Evolutionary conservation across 2,888 invertebrate genomes (phyloP), one percentile per base, ranked within the genome.

Genomic region (Lutraria lutraria): DNA sequence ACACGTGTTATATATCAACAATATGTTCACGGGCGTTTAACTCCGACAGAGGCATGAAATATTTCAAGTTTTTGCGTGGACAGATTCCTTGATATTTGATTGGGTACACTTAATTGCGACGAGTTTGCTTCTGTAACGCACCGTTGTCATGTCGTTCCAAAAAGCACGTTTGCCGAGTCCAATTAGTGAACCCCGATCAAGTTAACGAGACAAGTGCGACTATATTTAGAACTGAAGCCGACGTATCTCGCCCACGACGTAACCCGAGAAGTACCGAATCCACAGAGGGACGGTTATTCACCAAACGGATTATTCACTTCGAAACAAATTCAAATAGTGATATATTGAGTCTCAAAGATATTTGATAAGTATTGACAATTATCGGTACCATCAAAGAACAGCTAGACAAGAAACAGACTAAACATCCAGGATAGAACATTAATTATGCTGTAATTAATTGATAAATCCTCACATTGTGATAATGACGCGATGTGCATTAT

Each of bases 371-470:
- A 43, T 80, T 80, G 81, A 81, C 76, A 31, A n/a, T 54, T n/a
- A 76, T 84, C 72, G 53, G 43, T 15, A 88, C 54, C 88, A 90
- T 90, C 90, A 90, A 90, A 90, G 90, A 81, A 76, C 43, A 13
- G 25, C 53, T 34, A 76, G 54, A 81, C 81, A 82, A 6, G 60
- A 81, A 84, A 54, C 87, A 90, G 90, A 90, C 90, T 90, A 90
- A 90, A 90, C 90, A 90, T 60, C 52, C 43, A 76, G 80, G 80
- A 83, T 63, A 60, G 80, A 85, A 87, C 90, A 90, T 90, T 87
- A 87, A 90, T 88, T 87, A 89, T 87, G 87, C 85, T 85, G 88
- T 85, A 89, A 90, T 90, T 89, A 89, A 90, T 88, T 89, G 90
- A 90, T 90, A 90, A 90, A 68, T 85, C 84, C 80, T 13, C 88